A percentile compares a stretch with the other conserved stretches of the same genome.
Conservation (phyloP, 2,797 vertebrate species). For the Crenuchus spilurus region DNA sequence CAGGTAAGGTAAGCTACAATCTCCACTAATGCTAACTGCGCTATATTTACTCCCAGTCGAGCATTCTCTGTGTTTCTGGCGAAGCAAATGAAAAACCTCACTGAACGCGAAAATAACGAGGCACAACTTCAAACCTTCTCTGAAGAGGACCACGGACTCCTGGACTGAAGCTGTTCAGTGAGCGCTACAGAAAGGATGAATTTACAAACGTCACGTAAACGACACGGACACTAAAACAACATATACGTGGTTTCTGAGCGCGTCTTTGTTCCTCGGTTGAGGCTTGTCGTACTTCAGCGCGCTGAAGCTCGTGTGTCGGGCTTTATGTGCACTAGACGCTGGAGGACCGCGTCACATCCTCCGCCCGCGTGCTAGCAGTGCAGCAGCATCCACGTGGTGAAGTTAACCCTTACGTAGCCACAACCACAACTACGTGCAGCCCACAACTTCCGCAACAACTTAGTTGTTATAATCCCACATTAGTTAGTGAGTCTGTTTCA, state of each 20-base stretch:
- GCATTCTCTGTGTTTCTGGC: no score
- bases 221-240: no score
- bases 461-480: no score
- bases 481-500: no score
- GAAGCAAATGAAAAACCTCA: no score
- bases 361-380: constrained; percentile 3
- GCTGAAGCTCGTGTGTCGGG: neutral
- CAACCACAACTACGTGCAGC: neutral
- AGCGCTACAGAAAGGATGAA: neutral
- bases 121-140: neutral
- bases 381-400: constrained; percentile 47
- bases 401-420: constrained; percentile 40
- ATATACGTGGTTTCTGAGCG: no score
- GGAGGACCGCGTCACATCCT: constrained; percentile 54
- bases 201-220: neutral
- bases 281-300: neutral
- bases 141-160: neutral
- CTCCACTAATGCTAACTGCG: no score
- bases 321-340: constrained; percentile 36
- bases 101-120: neutral
- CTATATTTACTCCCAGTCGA: no score
- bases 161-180: neutral
- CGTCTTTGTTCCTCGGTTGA: neutral
- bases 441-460: no score
- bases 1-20: no score